Evolutionary conservation across 2,888 invertebrate genomes (phyloP), one percentile per base, ranked within the genome.

Genomic region (Phrixothrix hirtus): DNA sequence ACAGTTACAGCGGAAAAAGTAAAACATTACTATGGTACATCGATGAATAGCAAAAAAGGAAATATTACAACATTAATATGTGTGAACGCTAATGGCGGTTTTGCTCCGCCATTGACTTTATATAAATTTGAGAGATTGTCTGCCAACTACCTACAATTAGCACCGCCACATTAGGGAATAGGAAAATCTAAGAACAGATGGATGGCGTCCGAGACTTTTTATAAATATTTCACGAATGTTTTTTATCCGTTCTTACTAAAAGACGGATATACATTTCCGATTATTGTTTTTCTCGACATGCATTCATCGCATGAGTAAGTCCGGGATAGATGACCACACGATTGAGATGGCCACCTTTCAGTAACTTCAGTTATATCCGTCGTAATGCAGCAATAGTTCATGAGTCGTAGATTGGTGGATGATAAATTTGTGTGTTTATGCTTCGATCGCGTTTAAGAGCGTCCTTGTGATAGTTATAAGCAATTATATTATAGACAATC

Each of bases 21-120:
- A 27, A 9, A 2, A 5, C 27, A 4, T 27, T 9, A 10, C 10
- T 27, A 27, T 27, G n/a, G n/a, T n/a, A 27, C 27, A 2, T 27
- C 2, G 9, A 9, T 9, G 2, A 27, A 9, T 27, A 10, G n/a
- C 9, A 21, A 36, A 2, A 36, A 36, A 21, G 21, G 21, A 21
- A 36, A 36, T n/a, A 36, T 21, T n/a, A 36, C 21, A 7, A 36
- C 21, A 5, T 21, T 36, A 2, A 27, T 27, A 27, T 2, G n/a
- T 2, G 27, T 9, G 10, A 27, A 27, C 9, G 27, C 27, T 4
- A 2, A 10, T 2, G 9, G 27, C 10, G 3, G 10, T 27, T 5
- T 4, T 2, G 9, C 27, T 2, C 27, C 27, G 9, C 27, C 9
- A 2, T 11, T 27, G 10, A 27, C 27, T 2, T 7, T 27, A 9